Percentiles rank a stretch among this genome's conserved stretches.
These are phyloP conservation scores for Oreochromis niloticus DNA, from an alignment of 2,113 vertebrate genomes.

Conservation along the genomic window DNA sequence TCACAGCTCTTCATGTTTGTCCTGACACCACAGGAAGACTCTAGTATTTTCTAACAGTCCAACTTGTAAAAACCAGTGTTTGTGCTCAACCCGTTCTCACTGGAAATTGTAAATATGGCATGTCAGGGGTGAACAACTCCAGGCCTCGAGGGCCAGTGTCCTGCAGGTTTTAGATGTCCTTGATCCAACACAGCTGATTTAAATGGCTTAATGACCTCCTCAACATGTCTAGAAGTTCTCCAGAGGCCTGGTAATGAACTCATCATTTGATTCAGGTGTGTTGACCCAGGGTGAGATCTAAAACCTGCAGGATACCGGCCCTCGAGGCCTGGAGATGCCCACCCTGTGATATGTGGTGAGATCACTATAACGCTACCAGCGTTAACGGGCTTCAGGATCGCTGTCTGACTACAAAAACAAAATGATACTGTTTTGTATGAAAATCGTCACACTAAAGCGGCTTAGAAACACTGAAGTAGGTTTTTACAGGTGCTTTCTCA, in stretches of 20 bases:
- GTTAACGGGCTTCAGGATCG: not conserved
- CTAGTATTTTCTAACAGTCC: too few relatives aligned
- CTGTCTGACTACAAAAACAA: not conserved
- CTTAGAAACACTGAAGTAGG: not conserved
- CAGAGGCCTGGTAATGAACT: not conserved
- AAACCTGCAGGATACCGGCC: not conserved
- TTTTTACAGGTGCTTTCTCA: not conserved
- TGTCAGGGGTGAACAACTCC: not conserved
- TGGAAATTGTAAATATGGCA: not conserved
- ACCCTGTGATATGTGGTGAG: not conserved
- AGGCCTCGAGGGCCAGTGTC: accelerated
- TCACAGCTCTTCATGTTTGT: too few relatives aligned
- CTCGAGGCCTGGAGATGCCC: not conserved
- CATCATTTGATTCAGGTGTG: not conserved
- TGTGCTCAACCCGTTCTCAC: too few relatives aligned
- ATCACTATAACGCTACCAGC: not conserved
- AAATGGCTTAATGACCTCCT: not conserved
- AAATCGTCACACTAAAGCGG: not conserved
- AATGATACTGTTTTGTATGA: not conserved
- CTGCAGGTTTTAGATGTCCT: not conserved
- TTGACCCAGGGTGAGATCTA: not conserved
- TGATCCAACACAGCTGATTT: not conserved
- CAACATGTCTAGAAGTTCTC: not conserved
- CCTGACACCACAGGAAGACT: too few relatives aligned
- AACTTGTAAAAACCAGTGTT: too few relatives aligned